Base-by-base conservation (phyloP, 2,888 invertebrate species). In the Limnephilus rhombicus region DNA sequence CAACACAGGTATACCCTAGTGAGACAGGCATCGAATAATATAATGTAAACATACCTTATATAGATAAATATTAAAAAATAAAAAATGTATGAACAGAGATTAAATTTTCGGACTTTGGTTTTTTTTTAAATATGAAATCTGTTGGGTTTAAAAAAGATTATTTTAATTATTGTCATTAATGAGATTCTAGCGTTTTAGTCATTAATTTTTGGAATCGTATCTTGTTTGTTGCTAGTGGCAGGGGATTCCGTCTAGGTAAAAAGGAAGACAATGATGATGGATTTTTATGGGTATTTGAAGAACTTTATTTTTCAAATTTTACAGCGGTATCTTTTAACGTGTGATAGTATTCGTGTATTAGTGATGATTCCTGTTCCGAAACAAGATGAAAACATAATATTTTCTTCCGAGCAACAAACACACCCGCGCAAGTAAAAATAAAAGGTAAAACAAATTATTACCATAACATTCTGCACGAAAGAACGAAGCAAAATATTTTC, bases 401-500 rank as follows among this genome's bases (percentile, higher is more conserved):
- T 68, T 68, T 68, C 24, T n/a, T 24, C 68, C 68, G 24, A 68
- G 7, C 24, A 24, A 68, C 68, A 68, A 24, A 68, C 24, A 7
- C 24, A 68, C 24, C 68, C 68, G 68, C 53, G 53, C 68, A 68
- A 24, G 68, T 68, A 68, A 5, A 24, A 24, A 18, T 68, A 68
- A 68, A 68, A 68, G 18, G 68, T 68, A n/a, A 68, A 68, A 68
- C 68, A 68, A 68, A 68, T 9, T 68, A 68, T n/a, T 68, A 68
- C 68, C 68, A n/a, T 68, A 9, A 53, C n/a, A 68, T 68, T n/a
- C 68, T 68, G 68, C 24, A n/a, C 24, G 24, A 68, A n/a, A 2
- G 24, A 24, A 68, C 9, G 68, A n/a, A n/a, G 31, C 15, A 45
- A n/a, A 87, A 89, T 89, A 80, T 89, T 89, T 91, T 91, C 24